These are phyloP conservation scores for Amblyjoppa proteus DNA, from an alignment of 2,888 invertebrate species.

Conservation along the genomic window DNA sequence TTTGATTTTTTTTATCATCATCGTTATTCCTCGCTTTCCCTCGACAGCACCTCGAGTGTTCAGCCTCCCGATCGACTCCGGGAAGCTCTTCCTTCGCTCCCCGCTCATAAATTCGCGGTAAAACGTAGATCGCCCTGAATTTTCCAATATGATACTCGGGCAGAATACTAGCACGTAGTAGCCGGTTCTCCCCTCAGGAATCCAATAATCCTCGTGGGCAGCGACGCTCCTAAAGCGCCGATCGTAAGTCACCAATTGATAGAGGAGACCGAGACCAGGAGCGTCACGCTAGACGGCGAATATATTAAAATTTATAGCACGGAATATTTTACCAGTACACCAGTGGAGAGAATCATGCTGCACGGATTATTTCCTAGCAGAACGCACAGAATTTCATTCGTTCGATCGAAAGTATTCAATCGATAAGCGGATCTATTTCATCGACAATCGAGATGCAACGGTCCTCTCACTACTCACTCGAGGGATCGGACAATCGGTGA, in stretches of 20 bases:
- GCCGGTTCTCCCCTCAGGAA: conserved; percentile 21
- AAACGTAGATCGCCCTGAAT: conserved; percentile 41
- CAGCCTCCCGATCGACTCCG: not conserved
- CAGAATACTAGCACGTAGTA: not conserved
- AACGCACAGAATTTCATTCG: conserved; percentile 11
- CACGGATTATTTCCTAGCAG: conserved; percentile 29
- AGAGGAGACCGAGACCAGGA: conserved; percentile 2
- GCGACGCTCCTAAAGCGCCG: conserved; percentile 33
- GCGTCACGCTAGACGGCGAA: conserved; percentile 32
- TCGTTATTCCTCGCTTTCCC: conserved; percentile 7
- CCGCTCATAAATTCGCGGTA: conserved; percentile 40
- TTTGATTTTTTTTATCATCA: conserved; percentile 14
- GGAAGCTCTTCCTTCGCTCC: not conserved
- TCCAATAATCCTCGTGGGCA: conserved; percentile 55
- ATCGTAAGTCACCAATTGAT: conserved; percentile 51
- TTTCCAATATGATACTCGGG: conserved; percentile 39
- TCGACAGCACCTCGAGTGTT: not conserved
- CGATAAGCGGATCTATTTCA: not conserved
- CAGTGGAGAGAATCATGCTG: conserved; percentile 14
- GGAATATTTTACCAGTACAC: conserved; percentile 45
- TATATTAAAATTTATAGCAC: conserved; percentile 61
- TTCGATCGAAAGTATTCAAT: not conserved
- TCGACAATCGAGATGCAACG: not conserved
- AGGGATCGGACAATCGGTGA: not conserved
- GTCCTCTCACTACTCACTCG: not conserved